These are phyloP conservation scores for Syngnathus floridae DNA, from an alignment of 2,113 vertebrate genomes.

Conservation along the genomic window DNA sequence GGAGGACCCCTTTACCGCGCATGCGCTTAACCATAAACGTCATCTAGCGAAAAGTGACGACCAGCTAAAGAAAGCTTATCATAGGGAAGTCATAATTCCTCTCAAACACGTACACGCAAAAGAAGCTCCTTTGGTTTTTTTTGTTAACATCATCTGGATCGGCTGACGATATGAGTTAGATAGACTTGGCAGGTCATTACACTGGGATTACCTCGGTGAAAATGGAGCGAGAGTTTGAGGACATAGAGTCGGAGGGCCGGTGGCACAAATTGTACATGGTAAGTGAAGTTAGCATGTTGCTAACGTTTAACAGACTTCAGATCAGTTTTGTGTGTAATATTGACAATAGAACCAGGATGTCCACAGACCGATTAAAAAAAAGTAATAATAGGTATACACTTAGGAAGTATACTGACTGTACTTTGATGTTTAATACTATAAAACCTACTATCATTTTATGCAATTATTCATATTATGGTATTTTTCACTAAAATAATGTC, in stretches of 20 bases:
- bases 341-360: neutral
- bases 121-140: neutral
- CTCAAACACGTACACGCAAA: neutral
- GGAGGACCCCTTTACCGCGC: constrained; percentile 24
- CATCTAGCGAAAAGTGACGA: constrained; percentile 16
- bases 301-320: constrained; percentile 27
- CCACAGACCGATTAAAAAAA: neutral
- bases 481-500: neutral
- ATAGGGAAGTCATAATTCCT: constrained; percentile 4
- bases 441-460: neutral
- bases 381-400: neutral
- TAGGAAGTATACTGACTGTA: neutral
- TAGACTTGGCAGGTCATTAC: neutral
- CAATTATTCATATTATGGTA: neutral
- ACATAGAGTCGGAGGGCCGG: constrained; percentile 79
- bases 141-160: neutral
- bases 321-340: neutral
- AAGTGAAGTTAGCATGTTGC: constrained; percentile 65
- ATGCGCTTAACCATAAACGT: constrained; percentile 46
- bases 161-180: constrained; percentile 61
- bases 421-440: neutral
- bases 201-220: constrained; percentile 31
- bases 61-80: neutral
- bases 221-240: constrained; percentile 82
- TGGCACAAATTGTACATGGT: constrained; percentile 89